Evolutionary conservation across 1,140 invertebrate genomes (phyloP).

Genomic region (Neodiprion fabricii): DNA sequence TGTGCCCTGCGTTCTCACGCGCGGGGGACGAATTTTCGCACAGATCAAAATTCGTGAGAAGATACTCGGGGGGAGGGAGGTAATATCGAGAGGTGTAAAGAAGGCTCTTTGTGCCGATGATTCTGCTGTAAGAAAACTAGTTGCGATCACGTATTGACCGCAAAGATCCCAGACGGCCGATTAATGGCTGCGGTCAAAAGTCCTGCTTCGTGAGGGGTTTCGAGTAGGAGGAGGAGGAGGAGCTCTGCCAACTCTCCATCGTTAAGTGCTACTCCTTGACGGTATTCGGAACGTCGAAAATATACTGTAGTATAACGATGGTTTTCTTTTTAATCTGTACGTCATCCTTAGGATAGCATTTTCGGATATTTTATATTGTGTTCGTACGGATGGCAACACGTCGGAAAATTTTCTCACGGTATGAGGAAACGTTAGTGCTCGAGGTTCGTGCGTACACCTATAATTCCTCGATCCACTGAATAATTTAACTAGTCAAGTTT

Average conservation of each 20-base stretch:
- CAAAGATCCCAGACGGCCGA: background rate
- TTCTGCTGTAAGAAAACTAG: background rate
- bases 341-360: too few relatives aligned
- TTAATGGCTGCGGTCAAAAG: background rate
- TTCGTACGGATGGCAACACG: too few relatives aligned
- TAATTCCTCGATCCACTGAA: too few relatives aligned
- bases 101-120: background rate
- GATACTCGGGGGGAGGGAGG: conserved; percentile 3
- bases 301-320: too few relatives aligned
- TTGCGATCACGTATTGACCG: background rate
- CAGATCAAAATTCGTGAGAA: conserved; percentile 15
- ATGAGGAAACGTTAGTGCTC: too few relatives aligned
- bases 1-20: background rate
- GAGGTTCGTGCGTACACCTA: too few relatives aligned
- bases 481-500: too few relatives aligned
- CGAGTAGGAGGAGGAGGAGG: background rate
- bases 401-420: too few relatives aligned
- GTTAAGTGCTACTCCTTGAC: background rate
- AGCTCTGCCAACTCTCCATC: background rate
- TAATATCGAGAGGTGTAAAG: background rate
- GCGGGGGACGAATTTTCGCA: conserved; percentile 18
- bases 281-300: background rate
- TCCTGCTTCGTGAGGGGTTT: background rate
- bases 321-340: too few relatives aligned
- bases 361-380: too few relatives aligned